Evolutionary conservation across 2,888 invertebrate species (phyloP), one percentile per base, ranked within the genome.

Genomic region (Chrysopilus asiliformis): DNA sequence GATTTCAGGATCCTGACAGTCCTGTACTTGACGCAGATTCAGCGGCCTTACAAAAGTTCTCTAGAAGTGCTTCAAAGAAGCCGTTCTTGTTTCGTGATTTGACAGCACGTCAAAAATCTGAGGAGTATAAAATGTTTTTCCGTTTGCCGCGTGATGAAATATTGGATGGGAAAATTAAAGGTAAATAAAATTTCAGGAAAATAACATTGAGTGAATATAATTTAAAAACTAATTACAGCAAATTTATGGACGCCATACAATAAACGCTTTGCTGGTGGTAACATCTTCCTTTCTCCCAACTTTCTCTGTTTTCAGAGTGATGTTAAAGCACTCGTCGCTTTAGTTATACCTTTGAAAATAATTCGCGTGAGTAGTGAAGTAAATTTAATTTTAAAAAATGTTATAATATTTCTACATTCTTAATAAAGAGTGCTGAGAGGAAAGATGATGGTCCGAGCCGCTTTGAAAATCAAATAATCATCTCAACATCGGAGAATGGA

Each of bases 281-380:
- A 80, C 46, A 68, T 98, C 51, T 97, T 83, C 60, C 66, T 98
- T 32, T 95, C 95, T 0, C 81, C 84, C 53, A 91, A 87, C 66
- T 98, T 90, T 59, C 73, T 95, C 51, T 97, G 97, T 60, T 98
- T 95, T 58, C 84, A 86, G 55, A 95, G 95, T 63, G 76, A 86
- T 68, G 93, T 94, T 56, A 71, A 71, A 63, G 55, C 52, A 40
- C 68, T 89, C 52, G 89, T 91, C 8, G 80, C 80, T 43, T 64
- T 95, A n/a, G 84, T 90, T 0, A 79, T 94, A 53, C 91, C 94
- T 0, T 66, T 94, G 33, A 72, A 89, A 43, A 85, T 85, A 49
- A 80, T 94, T 5, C 70, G 77, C 56, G 60, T 60, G 36, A 34
- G 39, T 39, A 12, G 2, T 36, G 5, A 26, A 28, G 7, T 28